phyloP scores from a whole-genome alignment of 2,888 invertebrate species.

The Trichogramma dendrolimi region DNA sequence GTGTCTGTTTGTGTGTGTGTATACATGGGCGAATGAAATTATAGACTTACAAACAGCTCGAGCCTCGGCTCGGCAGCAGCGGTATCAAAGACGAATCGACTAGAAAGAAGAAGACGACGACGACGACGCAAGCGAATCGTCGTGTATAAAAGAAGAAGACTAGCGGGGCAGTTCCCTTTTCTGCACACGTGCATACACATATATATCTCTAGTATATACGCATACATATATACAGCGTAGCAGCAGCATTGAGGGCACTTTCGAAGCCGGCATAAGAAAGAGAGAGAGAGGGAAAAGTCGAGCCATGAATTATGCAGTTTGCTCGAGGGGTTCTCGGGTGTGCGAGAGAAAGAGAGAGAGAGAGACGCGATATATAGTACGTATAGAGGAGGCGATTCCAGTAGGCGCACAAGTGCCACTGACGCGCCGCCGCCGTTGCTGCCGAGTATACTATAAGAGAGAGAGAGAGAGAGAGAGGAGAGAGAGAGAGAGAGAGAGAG shows the following conservation, averaged over 20 bases:
- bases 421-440: too few relatives aligned
- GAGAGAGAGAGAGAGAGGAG: slow-evolving; percentile 24
- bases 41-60: slow-evolving; percentile 6
- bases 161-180: background rate
- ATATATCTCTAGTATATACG: too few relatives aligned
- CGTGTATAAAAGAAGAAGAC: slow-evolving; percentile 1
- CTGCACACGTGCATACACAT: slow-evolving; percentile 4
- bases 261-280: slow-evolving; percentile 16
- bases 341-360: too few relatives aligned
- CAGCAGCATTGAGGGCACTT: slow-evolving; percentile 20
- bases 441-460: slow-evolving; percentile 1
- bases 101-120: slow-evolving; percentile 25
- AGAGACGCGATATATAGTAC: slow-evolving; percentile 29
- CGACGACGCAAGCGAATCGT: slow-evolving; percentile 4
- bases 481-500: slow-evolving; percentile 7
- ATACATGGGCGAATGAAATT: background rate
- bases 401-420: too few relatives aligned
- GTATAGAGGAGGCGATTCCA: slow-evolving; percentile 16
- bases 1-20: background rate
- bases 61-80: background rate
- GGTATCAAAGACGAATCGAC: slow-evolving; percentile 26
- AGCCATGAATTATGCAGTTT: slow-evolving; percentile 51
- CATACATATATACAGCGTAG: too few relatives aligned
- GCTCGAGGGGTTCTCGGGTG: slow-evolving; percentile 37
- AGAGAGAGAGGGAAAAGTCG: slow-evolving; percentile 31